Base-by-base conservation (phyloP, 2,113 vertebrate species). In the Siphamia tubifer region DNA sequence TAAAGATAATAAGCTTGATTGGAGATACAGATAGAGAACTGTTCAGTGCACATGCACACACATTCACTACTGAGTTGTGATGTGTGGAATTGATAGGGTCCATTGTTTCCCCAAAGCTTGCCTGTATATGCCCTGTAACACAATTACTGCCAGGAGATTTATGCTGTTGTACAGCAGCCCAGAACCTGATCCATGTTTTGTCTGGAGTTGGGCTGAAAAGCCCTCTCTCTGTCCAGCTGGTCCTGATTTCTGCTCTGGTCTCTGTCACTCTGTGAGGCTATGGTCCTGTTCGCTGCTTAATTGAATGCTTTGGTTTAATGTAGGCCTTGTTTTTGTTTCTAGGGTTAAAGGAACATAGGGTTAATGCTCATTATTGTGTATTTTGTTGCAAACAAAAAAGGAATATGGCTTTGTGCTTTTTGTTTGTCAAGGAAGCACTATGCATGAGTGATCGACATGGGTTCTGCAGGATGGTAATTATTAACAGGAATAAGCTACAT, bases 81-180 rank as follows among this genome's bases (percentile, higher is more conserved):
- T 96, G 90, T 90, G 91, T 91, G 85, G 87, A 77, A 87, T 89
- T 7, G 92, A 96, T 96, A 95, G 93, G 91, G 89, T 85, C 92
- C 91, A 89, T 94, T 63, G 93, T 98, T 95, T 95, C 94, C 94
- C 93, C 94, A 94, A 94, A 84, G 92, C 92, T 64, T 16, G 90
- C 91, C 91, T 91, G 92, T 94, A 94, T 93, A 93, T 94, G 93
- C 93, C 91, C 93, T 92, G 93, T 98, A 99, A 98, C 95, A 93
- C 94, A 96, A 98, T 98, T 98, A 98, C 69, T 92, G 89, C 84
- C 76, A 89, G 89, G 93, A 96, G 96, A 97, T 96, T 97, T 95
- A 96, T 95, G 95, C 94, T 92, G 61, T 70, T 73, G 65, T 95
- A 90, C 84, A 91, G 92, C 92, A 90, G 93, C 90, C 94, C 94